phyloP scores from a whole-genome alignment of 2,797 vertebrate species.

The Hyperoplus immaculatus region DNA sequence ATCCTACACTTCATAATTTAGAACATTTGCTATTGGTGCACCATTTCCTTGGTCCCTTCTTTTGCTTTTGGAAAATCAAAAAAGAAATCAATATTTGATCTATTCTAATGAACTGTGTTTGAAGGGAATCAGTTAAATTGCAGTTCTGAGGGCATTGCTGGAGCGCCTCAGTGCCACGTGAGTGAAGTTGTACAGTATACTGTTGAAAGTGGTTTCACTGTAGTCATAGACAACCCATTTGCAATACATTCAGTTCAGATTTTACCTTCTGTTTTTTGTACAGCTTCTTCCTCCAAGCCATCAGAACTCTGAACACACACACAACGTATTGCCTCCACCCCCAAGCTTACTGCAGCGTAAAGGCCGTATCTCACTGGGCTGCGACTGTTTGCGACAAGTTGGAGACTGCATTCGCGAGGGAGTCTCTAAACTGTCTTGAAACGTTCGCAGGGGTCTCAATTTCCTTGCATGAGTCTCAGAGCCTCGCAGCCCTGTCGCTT shows the following conservation, averaged over 20 bases:
- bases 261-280: constrained; percentile 33
- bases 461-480: no score
- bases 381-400: no score
- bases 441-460: no score
- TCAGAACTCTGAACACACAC: no score
- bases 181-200: constrained; percentile 57
- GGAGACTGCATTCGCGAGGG: no score
- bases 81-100: constrained; percentile 43
- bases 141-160: not conserved
- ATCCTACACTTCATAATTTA: not conserved
- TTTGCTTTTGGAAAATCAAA: constrained; percentile 17
- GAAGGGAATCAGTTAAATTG: not conserved
- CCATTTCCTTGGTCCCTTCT: constrained; percentile 19
- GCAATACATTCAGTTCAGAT: constrained; percentile 29
- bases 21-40: not conserved
- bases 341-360: no score
- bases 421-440: no score
- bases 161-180: constrained; percentile 39
- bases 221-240: constrained; percentile 55
- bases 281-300: no score
- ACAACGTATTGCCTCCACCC: no score
- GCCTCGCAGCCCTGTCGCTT: no score
- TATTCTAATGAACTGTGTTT: constrained; percentile 9
- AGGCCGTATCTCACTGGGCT: no score
- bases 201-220: constrained; percentile 61